Percentiles rank a stretch among this genome's conserved stretches.
Conservation (phyloP, 2,113 vertebrate species). For the Mus spicilegus region DNA sequence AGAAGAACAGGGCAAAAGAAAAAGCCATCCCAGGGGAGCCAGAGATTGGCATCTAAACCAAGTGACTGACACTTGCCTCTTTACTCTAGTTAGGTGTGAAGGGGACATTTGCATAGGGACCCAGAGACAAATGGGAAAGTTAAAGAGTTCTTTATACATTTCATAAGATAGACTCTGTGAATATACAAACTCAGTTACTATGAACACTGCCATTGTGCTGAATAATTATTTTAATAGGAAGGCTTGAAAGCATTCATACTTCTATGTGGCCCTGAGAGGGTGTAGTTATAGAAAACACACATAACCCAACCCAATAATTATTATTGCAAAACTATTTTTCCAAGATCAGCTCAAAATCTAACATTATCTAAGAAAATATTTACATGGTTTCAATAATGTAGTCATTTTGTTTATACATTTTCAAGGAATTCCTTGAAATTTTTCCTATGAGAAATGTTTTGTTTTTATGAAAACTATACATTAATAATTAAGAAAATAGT, state of each 20-base stretch:
- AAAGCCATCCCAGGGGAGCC: constrained; percentile 6
- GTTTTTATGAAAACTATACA: constrained; percentile 44
- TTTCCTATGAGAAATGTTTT: constrained; percentile 29
- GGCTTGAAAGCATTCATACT: neutral
- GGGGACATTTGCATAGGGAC: constrained; percentile 57
- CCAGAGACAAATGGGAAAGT: neutral
- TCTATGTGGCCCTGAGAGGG: neutral
- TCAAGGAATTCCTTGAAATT: neutral
- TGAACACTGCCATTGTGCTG: neutral
- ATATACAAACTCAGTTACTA: neutral
- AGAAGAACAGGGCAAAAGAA: constrained; percentile 66
- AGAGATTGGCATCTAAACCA: constrained; percentile 45
- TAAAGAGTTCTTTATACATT: neutral
- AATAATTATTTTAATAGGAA: neutral
- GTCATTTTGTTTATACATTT: constrained; percentile 23
- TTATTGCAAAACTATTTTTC: neutral
- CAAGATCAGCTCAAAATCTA: neutral
- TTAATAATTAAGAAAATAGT: neutral
- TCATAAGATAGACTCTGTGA: neutral
- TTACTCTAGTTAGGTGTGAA: constrained; percentile 61
- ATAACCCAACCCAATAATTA: neutral
- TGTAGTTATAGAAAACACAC: constrained; percentile 18
- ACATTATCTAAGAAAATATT: neutral
- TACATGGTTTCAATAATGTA: constrained; percentile 4
- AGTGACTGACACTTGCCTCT: constrained; percentile 50